These are phyloP conservation scores for Trachelus troglodyta DNA, from an alignment of 2,888 invertebrate species.

Conservation along the genomic window DNA sequence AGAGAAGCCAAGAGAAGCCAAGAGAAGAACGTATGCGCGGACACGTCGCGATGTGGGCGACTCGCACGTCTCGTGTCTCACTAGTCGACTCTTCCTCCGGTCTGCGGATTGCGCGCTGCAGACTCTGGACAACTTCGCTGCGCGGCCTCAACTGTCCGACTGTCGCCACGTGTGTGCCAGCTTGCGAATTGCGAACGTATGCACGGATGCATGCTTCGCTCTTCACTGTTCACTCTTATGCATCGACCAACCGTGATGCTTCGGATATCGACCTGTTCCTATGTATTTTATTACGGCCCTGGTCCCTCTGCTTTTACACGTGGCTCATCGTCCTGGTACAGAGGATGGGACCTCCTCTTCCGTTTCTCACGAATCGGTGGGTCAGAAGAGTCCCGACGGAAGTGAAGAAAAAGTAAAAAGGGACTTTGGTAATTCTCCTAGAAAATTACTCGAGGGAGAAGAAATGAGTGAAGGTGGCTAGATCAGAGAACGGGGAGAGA, in stretches of 20 bases:
- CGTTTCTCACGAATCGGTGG: neutral
- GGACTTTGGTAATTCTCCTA: neutral
- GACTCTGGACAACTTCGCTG: neutral
- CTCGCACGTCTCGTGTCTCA: neutral
- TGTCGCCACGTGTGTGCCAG: slow-evolving; percentile 57
- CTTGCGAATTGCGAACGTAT: slow-evolving; percentile 43
- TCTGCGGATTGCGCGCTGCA: neutral
- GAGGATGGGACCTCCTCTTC: neutral
- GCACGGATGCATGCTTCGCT: slow-evolving; percentile 23
- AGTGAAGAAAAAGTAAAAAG: neutral
- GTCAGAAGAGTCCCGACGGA: neutral
- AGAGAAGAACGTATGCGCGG: slow-evolving; percentile 41
- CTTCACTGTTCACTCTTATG: slow-evolving; percentile 12
- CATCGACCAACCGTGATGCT: neutral
- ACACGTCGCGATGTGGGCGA: slow-evolving; percentile 34
- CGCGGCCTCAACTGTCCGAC: slow-evolving; percentile 12
- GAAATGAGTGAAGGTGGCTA: neutral
- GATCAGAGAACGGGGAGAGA: neutral
- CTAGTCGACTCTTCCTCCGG: neutral
- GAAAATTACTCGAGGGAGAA: neutral
- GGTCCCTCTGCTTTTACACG: neutral
- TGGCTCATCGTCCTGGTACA: neutral
- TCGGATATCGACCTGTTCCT: neutral
- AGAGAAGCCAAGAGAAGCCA: too few relatives aligned
- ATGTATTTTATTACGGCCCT: neutral